Evolutionary conservation across 37 sponge, comb jelly and placozoan genomes (phyloP).

Genomic region (Theonella swinhoei): DNA sequence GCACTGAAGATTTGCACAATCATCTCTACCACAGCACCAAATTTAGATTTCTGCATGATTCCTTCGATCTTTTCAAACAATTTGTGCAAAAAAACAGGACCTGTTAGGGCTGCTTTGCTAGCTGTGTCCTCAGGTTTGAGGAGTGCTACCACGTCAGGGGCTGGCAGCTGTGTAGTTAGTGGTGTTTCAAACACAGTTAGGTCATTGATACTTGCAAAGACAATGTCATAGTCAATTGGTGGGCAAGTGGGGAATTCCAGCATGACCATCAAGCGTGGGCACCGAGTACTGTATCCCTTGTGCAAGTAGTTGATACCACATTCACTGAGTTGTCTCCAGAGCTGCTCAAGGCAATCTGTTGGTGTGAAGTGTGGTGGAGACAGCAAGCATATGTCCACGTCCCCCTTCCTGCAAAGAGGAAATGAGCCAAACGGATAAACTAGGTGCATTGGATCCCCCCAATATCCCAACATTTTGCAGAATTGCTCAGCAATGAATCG

Average conservation of each 20-base stretch:
- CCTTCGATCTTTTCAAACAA: conserved; percentile 19
- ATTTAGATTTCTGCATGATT: conserved; percentile 4
- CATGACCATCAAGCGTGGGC: conserved; percentile 75
- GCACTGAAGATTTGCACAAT: conserved; percentile 49
- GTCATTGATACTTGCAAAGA: conserved; percentile 53
- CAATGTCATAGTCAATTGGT: conserved; percentile 70
- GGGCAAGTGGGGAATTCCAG: conserved; percentile 43
- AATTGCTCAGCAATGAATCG: conserved; percentile 64
- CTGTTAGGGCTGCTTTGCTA: conserved; percentile 74
- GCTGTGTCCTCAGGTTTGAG: conserved; percentile 41
- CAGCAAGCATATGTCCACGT: conserved; percentile 82
- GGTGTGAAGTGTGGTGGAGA: conserved; percentile 52
- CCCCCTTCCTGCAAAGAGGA: conserved; percentile 65
- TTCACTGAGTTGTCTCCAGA: conserved; percentile 35
- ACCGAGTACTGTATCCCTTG: conserved; percentile 70
- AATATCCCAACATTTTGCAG: conserved; percentile 36
- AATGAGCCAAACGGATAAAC: conserved; percentile 75
- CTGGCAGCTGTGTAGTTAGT: not conserved
- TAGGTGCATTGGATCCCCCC: conserved; percentile 60
- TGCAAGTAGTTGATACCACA: conserved; percentile 71
- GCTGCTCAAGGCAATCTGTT: conserved; percentile 53
- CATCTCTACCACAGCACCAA: conserved; percentile 74
- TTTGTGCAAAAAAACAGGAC: conserved; percentile 62
- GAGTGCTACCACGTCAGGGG: not conserved
- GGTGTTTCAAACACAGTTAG: conserved; percentile 15